Conservation (phyloP, 2,888 invertebrate genomes). For the Polyommatus icarus region DNA sequence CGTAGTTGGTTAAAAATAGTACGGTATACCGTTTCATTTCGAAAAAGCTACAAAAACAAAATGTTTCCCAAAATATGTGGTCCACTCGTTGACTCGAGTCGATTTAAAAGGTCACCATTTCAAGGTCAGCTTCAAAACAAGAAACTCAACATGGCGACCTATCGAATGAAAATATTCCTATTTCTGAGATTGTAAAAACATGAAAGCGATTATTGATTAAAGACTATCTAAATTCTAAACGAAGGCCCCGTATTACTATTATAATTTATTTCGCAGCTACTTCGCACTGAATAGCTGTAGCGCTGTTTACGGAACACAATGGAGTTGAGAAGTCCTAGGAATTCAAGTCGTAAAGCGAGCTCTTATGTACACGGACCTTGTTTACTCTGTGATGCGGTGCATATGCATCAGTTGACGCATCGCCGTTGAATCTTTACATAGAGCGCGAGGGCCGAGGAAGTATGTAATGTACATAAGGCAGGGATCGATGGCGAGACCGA, state of each 20-base stretch:
- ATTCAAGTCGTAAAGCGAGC: constrained; percentile 43
- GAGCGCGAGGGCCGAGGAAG: constrained; percentile 61
- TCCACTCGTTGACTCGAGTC: constrained; percentile 34
- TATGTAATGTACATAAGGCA: constrained; percentile 76
- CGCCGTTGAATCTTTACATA: constrained; percentile 76
- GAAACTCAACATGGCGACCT: constrained; percentile 22
- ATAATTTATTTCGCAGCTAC: neutral
- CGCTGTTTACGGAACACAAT: constrained; percentile 50
- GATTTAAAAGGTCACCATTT: constrained; percentile 53
- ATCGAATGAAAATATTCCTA: constrained; percentile 5
- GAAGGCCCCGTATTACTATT: no score
- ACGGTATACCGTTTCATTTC: neutral
- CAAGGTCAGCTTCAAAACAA: constrained; percentile 56
- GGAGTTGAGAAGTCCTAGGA: constrained; percentile 42
- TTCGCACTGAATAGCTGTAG: constrained; percentile 38
- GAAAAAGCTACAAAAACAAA: neutral
- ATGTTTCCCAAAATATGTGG: neutral
- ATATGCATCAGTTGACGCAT: constrained; percentile 77
- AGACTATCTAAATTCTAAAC: neutral
- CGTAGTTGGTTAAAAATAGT: neutral
- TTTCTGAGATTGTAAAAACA: neutral
- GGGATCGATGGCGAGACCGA: constrained; percentile 72
- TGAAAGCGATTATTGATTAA: neutral
- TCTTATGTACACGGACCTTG: constrained; percentile 45
- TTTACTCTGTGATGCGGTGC: constrained; percentile 57